Base-by-base conservation (phyloP, 2,888 invertebrate species). In the Sympetrum striolatum region DNA sequence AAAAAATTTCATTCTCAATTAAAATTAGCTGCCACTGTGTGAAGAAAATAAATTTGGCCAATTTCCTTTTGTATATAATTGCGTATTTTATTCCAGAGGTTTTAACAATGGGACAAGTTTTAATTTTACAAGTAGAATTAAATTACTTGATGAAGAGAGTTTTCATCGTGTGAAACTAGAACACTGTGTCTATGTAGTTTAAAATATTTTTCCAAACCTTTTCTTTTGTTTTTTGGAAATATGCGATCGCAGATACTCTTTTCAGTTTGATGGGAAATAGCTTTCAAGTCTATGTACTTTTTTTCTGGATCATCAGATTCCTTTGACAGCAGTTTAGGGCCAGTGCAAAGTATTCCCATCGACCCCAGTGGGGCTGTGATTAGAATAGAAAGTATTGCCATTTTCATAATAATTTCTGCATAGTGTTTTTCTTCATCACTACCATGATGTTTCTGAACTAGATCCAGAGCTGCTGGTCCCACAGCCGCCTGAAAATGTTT, bases 361-460 rank as follows among this genome's bases (percentile, higher is more conserved):
- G 92, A 92, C 81, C 95, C 95, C 92, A 95, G 93, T 39, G 95
- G 95, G 73, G 95, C 95, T 90, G 95, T 95, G 91, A 95, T 93
- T 91, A 96, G 94, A 91, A 95, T 95, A 64, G 95, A 95, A 90
- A 96, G 92, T 5, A 95, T 95, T 6, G 95, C 94, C 92, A 95
- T 93, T 91, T 95, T 94, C 93, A 96, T 93, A 92, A 95, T 94
- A 92, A 93, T 93, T 92, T 93, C 93, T 90, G 94, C 95, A 91
- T 94, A 93, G 5, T 92, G 25, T 35, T 80, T 90, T 12, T 91
- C 81, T 31, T 90, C 18, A 31, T 82, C 81, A 53, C 53, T 53
- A 14, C 53, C 5, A 15, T 82, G 14, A n/a, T 31, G 58, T 35
- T 25, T 82, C 58, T 82, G 53, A 48, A 82, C 81, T n/a, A 82